Percentiles rank a stretch among this genome's conserved stretches.
Conservation (phyloP, 2,113 vertebrate genomes). For the Esox niger region DNA sequence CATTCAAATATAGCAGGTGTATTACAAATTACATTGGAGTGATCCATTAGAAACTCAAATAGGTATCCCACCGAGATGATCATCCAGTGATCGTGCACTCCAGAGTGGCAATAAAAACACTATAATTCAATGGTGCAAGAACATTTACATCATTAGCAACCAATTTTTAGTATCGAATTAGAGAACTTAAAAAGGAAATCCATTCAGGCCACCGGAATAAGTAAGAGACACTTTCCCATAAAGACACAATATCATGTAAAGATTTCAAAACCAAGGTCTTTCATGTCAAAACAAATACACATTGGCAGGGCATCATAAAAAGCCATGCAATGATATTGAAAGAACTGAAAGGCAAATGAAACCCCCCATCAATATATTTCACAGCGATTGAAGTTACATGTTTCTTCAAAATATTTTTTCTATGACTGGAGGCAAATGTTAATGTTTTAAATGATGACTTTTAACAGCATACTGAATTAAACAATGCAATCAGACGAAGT, state of each 20-base stretch:
- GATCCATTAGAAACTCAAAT: background rate
- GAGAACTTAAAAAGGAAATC: background rate
- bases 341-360: background rate
- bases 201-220: constrained; percentile 8
- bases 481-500: constrained; percentile 21
- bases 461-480: constrained; percentile 4
- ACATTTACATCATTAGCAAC: constrained; percentile 19
- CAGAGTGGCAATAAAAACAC: constrained; percentile 27
- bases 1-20: background rate
- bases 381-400: background rate
- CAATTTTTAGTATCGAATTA: constrained; percentile 22
- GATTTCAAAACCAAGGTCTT: background rate
- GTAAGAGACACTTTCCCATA: background rate
- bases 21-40: constrained; percentile 5
- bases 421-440: background rate
- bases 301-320: background rate
- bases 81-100: background rate
- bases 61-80: background rate
- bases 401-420: background rate
- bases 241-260: constrained; percentile 2
- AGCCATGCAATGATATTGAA: constrained; percentile 5
- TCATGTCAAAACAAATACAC: background rate
- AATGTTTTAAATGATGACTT: constrained; percentile 21
- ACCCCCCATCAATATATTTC: background rate
- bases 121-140: constrained; percentile 14